Evolutionary conservation across 1,140 invertebrate species (phyloP).

Genomic region (Orius insidiosus): DNA sequence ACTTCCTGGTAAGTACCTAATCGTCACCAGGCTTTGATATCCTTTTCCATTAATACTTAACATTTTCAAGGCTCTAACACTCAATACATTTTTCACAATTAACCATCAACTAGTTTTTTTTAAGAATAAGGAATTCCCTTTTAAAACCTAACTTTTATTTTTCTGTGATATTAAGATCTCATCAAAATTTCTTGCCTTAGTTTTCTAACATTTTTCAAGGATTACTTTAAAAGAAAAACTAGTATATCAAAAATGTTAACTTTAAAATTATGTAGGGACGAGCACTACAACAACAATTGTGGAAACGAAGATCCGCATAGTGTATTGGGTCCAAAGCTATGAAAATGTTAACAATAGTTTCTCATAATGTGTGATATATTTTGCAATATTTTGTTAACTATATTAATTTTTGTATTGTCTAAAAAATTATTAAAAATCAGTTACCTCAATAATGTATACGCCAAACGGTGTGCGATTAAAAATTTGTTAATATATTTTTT

Average conservation of each 20-base stretch:
- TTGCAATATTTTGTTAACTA: not conserved
- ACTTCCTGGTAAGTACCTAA: constrained; percentile 17
- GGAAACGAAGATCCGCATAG: constrained; percentile 17
- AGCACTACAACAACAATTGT: constrained; percentile 14
- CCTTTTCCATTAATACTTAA: not conserved
- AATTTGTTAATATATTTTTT: not conserved
- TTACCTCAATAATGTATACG: constrained; percentile 2
- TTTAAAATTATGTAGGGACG: constrained; percentile 14
- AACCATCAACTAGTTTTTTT: not conserved
- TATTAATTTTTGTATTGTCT: constrained; percentile 2
- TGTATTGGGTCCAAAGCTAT: constrained; percentile 17
- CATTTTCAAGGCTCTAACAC: not conserved
- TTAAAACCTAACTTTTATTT: not conserved
- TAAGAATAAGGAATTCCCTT: not conserved
- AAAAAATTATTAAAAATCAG: not conserved
- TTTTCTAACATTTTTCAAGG: not conserved
- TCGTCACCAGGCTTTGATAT: constrained; percentile 13
- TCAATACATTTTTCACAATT: not conserved
- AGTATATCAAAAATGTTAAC: too few species aligned
- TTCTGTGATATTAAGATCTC: not conserved
- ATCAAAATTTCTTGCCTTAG: not conserved
- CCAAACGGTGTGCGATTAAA: not conserved
- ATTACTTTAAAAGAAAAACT: too few species aligned
- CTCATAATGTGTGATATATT: not conserved
- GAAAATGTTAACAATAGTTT: constrained; percentile 10